A percentile compares a stretch with the other conserved stretches of the same genome.
Conservation (phyloP, 2,888 invertebrate genomes). For the Thera obeliscata region DNA sequence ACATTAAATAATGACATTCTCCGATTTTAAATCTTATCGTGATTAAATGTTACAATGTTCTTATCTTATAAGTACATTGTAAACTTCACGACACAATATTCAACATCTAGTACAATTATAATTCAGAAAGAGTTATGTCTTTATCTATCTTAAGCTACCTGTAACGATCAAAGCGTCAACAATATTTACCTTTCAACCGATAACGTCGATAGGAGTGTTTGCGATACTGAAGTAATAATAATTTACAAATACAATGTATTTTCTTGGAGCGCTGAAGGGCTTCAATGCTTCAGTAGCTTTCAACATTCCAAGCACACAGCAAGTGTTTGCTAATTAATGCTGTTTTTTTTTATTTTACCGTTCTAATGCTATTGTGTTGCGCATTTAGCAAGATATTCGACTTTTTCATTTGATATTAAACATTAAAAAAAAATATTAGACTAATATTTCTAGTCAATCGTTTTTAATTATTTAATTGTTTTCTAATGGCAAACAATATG, state of each 20-base stretch:
- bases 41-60: constrained; percentile 14
- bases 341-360: constrained; percentile 36
- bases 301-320: constrained; percentile 43
- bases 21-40: constrained; percentile 12
- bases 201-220: constrained; percentile 57
- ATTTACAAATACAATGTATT: constrained; percentile 62
- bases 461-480: constrained; percentile 43
- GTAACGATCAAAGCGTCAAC: constrained; percentile 51
- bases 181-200: constrained; percentile 63
- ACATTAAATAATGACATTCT: constrained; percentile 5
- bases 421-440: constrained; percentile 22
- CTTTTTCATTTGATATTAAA: constrained; percentile 74
- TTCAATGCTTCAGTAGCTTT: constrained; percentile 52
- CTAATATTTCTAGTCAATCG: constrained; percentile 42
- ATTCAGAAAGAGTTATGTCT: constrained; percentile 20
- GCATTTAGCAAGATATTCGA: constrained; percentile 69
- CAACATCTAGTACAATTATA: constrained; percentile 14
- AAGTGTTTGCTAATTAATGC: constrained; percentile 56
- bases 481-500: constrained; percentile 71
- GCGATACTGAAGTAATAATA: constrained; percentile 57
- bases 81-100: constrained; percentile 12
- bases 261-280: constrained; percentile 51
- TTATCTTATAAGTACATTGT: constrained; percentile 23
- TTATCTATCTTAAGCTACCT: constrained; percentile 39
- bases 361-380: constrained; percentile 66